Evolutionary conservation across 2,888 invertebrate genomes (phyloP).

Genomic region (Autographa gamma): DNA sequence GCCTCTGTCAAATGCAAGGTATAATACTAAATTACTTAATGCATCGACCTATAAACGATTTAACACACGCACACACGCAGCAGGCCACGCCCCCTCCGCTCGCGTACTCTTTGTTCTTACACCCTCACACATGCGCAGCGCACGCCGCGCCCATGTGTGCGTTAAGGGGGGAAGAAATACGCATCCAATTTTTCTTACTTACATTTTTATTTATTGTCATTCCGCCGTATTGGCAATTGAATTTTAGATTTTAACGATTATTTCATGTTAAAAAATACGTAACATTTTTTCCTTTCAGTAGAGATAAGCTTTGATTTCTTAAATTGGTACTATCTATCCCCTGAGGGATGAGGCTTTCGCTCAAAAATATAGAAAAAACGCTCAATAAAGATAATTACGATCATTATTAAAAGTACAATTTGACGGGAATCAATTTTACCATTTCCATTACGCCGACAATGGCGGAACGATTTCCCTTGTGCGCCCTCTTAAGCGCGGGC

Average conservation of each 20-base stretch:
- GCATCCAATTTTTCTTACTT: slow-evolving; percentile 80
- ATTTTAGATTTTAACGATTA: slow-evolving; percentile 68
- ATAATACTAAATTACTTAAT: slow-evolving; percentile 88
- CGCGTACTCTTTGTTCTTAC: slow-evolving; percentile 77
- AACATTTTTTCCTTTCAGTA: slow-evolving; percentile 31
- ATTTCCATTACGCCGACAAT: slow-evolving; percentile 85
- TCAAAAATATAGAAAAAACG: slow-evolving; percentile 56
- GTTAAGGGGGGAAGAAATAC: slow-evolving; percentile 77
- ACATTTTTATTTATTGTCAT: slow-evolving; percentile 73
- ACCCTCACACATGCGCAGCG: slow-evolving; percentile 76
- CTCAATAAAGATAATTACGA: slow-evolving; percentile 82
- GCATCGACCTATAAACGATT: slow-evolving; percentile 88
- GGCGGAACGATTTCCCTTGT: slow-evolving; percentile 81
- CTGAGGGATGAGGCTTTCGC: slow-evolving; percentile 41
- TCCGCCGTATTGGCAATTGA: slow-evolving; percentile 64
- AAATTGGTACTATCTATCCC: slow-evolving; percentile 56
- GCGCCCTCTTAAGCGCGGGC: slow-evolving; percentile 76
- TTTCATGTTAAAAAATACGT: slow-evolving; percentile 66
- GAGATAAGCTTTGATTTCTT: slow-evolving; percentile 55
- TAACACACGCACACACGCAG: slow-evolving; percentile 77
- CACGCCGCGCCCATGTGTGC: slow-evolving; percentile 61
- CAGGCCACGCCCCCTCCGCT: slow-evolving; percentile 72
- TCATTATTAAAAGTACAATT: slow-evolving; percentile 83
- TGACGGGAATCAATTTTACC: slow-evolving; percentile 81
- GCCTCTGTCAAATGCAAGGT: slow-evolving; percentile 83